Conservation (phyloP, 2,888 invertebrate genomes). For the Leucania comma region DNA sequence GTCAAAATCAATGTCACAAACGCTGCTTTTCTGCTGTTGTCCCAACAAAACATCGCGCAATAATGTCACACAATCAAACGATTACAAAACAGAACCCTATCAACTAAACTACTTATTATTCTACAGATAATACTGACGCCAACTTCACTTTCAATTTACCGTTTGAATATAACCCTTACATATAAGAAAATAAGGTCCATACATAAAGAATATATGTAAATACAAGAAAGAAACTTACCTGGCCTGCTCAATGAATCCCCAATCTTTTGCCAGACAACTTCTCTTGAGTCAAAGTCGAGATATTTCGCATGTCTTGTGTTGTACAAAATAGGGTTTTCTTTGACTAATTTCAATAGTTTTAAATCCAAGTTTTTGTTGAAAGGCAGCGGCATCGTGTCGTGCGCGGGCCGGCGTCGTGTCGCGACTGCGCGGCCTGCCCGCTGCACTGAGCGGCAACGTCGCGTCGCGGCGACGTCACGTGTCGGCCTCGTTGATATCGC, state of each 20-base stretch:
- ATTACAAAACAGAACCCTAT: conserved; percentile 39
- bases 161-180: conserved; percentile 20
- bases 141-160: conserved; percentile 24
- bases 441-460: conserved; percentile 68
- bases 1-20: not conserved
- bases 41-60: conserved; percentile 8
- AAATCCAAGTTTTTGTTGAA: conserved; percentile 80
- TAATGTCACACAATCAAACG: conserved; percentile 10
- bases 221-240: conserved; percentile 72
- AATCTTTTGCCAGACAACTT: conserved; percentile 85
- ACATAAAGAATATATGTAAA: conserved; percentile 6
- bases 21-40: not conserved
- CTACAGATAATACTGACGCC: conserved; percentile 27
- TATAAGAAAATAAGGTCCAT: not conserved
- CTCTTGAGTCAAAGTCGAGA: conserved; percentile 79
- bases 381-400: conserved; percentile 79
- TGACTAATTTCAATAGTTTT: conserved; percentile 79
- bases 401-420: conserved; percentile 55
- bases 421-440: conserved; percentile 55
- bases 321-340: conserved; percentile 80
- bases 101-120: conserved; percentile 42
- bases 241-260: conserved; percentile 81
- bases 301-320: conserved; percentile 81
- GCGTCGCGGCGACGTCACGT: conserved; percentile 66
- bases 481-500: conserved; percentile 47